phyloP scores from a whole-genome alignment of 2,797 vertebrate species.

The Decapterus maruadsi region DNA sequence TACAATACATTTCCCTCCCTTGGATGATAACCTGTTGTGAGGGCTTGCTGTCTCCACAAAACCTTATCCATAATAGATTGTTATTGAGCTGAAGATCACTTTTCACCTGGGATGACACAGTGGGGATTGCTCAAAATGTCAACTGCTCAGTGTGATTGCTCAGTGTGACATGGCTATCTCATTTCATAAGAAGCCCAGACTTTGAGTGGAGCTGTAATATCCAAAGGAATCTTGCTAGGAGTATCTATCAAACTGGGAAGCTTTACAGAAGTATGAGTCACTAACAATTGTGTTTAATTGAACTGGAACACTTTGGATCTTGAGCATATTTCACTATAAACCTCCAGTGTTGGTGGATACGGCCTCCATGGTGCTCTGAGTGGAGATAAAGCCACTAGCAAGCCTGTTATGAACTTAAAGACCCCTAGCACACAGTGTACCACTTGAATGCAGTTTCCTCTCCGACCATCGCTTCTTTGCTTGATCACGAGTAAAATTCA shows the following conservation, averaged over 20 bases:
- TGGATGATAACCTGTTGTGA: conserved; percentile 46
- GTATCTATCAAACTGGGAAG: neutral
- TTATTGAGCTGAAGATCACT: conserved; percentile 73
- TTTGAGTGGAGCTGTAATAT: conserved; percentile 9
- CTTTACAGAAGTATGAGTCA: conserved; percentile 4
- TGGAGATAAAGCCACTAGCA: conserved; percentile 24
- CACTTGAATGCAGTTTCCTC: conserved; percentile 42
- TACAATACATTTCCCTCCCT: conserved; percentile 9
- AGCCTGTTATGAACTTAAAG: conserved; percentile 26
- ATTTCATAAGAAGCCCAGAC: conserved; percentile 50
- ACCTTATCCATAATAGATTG: conserved; percentile 75
- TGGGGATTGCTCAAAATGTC: conserved; percentile 79
- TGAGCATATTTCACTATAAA: conserved; percentile 29
- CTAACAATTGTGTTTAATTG: conserved; percentile 4
- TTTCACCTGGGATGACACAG: conserved; percentile 73
- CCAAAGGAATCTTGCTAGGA: conserved; percentile 19
- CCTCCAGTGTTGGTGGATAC: neutral
- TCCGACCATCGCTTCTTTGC: conserved; percentile 49
- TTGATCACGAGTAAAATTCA: conserved; percentile 71
- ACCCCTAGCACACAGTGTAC: conserved; percentile 26
- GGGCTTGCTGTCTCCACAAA: conserved; percentile 31
- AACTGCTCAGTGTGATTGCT: conserved; percentile 73
- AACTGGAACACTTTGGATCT: conserved; percentile 10
- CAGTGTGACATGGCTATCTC: conserved; percentile 60
- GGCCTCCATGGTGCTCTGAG: neutral